A percentile compares a stretch with the other conserved stretches of the same genome.
phyloP scores from a whole-genome alignment of 1,140 invertebrate genomes.

The Conopomorpha cramerella region DNA sequence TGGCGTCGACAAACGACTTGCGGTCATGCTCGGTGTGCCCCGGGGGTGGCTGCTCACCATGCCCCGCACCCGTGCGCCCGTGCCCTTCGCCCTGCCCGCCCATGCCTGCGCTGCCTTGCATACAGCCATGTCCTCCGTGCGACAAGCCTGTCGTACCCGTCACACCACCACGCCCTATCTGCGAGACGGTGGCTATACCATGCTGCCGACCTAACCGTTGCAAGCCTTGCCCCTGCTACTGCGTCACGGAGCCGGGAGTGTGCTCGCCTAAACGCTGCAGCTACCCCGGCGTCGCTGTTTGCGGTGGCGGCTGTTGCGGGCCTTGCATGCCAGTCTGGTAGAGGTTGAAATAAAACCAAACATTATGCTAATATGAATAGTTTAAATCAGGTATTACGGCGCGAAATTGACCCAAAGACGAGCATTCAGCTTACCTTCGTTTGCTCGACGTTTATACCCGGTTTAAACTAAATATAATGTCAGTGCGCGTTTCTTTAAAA shows the following conservation, averaged over 20 bases:
- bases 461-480: too few relatives aligned
- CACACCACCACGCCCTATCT: slow-evolving; percentile 15
- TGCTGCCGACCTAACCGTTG: slow-evolving; percentile 31
- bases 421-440: too few relatives aligned
- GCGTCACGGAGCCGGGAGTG: slow-evolving; percentile 28
- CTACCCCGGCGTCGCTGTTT: slow-evolving; percentile 38
- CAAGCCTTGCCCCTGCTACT: slow-evolving; percentile 42
- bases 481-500: too few relatives aligned
- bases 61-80: slow-evolving; percentile 37
- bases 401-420: too few relatives aligned
- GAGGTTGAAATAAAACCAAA: background rate
- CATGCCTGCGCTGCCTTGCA: slow-evolving; percentile 28
- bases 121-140: slow-evolving; percentile 37
- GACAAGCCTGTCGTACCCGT: slow-evolving; percentile 26
- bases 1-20: slow-evolving; percentile 25
- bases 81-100: slow-evolving; percentile 28
- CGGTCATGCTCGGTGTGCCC: slow-evolving; percentile 32
- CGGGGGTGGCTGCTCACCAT: slow-evolving; percentile 38
- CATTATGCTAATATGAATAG: too few relatives aligned
- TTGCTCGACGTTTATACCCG: too few relatives aligned
- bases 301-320: slow-evolving; percentile 26
- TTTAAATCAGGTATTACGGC: too few relatives aligned
- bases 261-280: slow-evolving; percentile 35
- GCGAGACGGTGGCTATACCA: slow-evolving; percentile 28
- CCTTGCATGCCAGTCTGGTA: slow-evolving; percentile 49